Base-by-base conservation (phyloP, 2,888 invertebrate genomes). In the Idaea biselata region DNA sequence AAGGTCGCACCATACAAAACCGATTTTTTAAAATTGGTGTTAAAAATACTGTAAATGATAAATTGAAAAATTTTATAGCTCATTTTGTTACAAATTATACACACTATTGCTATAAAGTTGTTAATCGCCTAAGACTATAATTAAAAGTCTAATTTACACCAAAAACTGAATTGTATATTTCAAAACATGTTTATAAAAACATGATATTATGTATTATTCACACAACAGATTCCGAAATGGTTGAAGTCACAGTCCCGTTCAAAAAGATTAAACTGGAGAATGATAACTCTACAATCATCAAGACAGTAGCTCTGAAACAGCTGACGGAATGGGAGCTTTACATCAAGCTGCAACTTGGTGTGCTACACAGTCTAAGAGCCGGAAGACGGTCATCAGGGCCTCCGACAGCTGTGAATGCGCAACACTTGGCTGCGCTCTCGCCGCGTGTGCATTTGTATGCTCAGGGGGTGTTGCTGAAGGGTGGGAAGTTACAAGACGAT, bases 301-400 rank as follows among this genome's bases (percentile, higher is more conserved):
- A 84, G 69, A 77, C 79, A 16, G 74, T 80, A 1, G 72, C 73
- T 0, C 75, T 75, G 16, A 84, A 81, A 61, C 67, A 75, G 1
- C 66, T 86, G n/a, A 75, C 82, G 0, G 87, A 88, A 63, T 65
- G 79, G 0, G 93, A 93, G 64, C 73, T 94, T 6, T 96, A 96
- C 69, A 93, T 94, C n/a, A 93, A 94, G 71, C 84, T 96, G 25
- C 96, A 96, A 76, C 83, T 96, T 31, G 95, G 94, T 0, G 88
- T 96, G 14, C 77, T 96, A 60, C 94, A 95, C 69, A 95, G 95
- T 63, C 81, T 96, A 65, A 80, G 94, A 2, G 94, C 95, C 0
- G 90, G 87, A 73, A 93, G 83, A 58, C 77, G 87, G 75, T 88
- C 77, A 58, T 86, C 76, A 6, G 88, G 87, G 0, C 93, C 94